Base-by-base conservation (phyloP, 2,113 vertebrate genomes). In the Todiramphus chloris region DNA sequence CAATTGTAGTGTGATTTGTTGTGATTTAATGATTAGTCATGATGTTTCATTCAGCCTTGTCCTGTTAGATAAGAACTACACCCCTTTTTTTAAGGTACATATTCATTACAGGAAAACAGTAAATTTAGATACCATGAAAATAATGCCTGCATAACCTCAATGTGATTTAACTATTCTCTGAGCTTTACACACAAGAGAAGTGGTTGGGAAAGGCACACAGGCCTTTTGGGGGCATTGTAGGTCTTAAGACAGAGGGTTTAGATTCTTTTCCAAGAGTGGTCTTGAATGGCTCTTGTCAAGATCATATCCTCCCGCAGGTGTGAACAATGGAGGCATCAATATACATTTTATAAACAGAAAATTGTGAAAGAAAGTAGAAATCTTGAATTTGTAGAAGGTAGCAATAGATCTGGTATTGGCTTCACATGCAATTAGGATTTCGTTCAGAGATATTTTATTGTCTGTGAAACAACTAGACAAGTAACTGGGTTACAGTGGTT, bases 351-450 rank as follows among this genome's bases (percentile, higher is more conserved):
- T 43, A 46, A 72, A 76, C 16, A 43, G 4, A 63, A 85, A 76
- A 86, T 3, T 55, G 13, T 56, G 67, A 59, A 58, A 44, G 8
- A 43, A 11, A 0, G 7, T 68, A 3, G 8, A 80, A 88, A 79
- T 80, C 10, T 13, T 60, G 1, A 4, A 33, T 4, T 9, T 55
- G 7, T 5, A 37, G 30, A 88, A 88, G 30, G 16, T 9, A 64
- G 8, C 17, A 2, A 23, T 39, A 66, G 9, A 13, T 9, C 14
- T 30, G n/a, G 1, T 9, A 10, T 3, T 50, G 25, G 4, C 6
- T 76, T 59, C 48, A 31, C 21, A 24, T 13, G 7, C 5, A 48
- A 41, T n/a, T 16, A 39, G 2, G 46, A 19, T 60, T 86, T 79
- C 8, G 2, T 43, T 48, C 58, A 76, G 51, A 88, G 18, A 19